Conservation (phyloP, 1,140 invertebrate genomes). For the Nymphalis io region DNA sequence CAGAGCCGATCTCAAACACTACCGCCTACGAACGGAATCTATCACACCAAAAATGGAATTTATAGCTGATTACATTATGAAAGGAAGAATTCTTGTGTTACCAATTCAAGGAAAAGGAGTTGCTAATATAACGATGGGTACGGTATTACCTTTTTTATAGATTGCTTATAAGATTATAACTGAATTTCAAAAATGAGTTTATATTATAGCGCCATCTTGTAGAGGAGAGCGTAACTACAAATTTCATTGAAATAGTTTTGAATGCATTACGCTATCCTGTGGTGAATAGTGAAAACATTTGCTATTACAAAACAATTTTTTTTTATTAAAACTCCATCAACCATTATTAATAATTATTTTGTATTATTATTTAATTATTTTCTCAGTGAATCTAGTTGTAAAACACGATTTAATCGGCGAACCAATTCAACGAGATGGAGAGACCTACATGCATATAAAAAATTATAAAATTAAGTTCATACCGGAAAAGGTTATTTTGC, state of each 20-base stretch:
- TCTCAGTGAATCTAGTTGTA: conserved; percentile 82
- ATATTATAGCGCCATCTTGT: too few species aligned
- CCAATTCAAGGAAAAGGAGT: conserved; percentile 86
- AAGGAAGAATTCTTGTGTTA: conserved; percentile 85
- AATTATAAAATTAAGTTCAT: conserved; percentile 82
- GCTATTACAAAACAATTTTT: too few species aligned
- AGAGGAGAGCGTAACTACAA: too few species aligned
- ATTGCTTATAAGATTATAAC: too few species aligned
- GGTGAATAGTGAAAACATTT: too few species aligned
- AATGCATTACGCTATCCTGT: too few species aligned
- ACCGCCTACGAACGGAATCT: conserved; percentile 71
- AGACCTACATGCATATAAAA: conserved; percentile 82
- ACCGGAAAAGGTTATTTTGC: conserved; percentile 78
- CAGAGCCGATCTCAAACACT: conserved; percentile 75
- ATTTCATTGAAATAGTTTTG: too few species aligned
- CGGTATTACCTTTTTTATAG: not conserved
- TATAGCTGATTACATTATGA: conserved; percentile 84
- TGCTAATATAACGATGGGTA: conserved; percentile 85
- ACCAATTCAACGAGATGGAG: conserved; percentile 80
- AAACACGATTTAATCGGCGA: conserved; percentile 82
- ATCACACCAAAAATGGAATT: conserved; percentile 81
- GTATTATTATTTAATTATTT: not conserved
- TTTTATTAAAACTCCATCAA: not conserved
- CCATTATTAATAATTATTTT: not conserved
- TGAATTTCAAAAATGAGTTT: too few species aligned